Conservation (phyloP, 2,888 invertebrate species). For the Cheilosia impressa region DNA sequence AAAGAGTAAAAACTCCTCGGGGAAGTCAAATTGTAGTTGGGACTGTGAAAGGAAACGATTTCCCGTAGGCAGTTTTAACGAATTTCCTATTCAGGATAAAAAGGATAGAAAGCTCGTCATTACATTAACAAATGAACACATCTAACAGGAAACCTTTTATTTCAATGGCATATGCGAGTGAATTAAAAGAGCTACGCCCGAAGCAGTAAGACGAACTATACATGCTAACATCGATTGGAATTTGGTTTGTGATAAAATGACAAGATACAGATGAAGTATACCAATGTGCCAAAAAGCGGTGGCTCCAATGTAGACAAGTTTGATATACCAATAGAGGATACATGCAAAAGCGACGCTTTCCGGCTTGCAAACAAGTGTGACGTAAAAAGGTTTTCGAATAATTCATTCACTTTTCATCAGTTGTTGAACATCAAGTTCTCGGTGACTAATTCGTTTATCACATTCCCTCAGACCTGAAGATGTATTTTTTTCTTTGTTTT, state of each 20-base stretch:
- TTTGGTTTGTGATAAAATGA: slow-evolving; percentile 10
- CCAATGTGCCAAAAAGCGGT: neutral
- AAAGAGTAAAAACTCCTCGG: slow-evolving; percentile 21
- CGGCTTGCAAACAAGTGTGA: too few species aligned
- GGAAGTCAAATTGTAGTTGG: slow-evolving; percentile 36
- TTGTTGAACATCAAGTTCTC: too few species aligned
- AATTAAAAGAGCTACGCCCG: slow-evolving; percentile 38
- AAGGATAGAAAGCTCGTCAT: slow-evolving; percentile 39
- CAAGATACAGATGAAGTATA: neutral
- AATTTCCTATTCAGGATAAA: slow-evolving; percentile 39
- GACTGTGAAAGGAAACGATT: slow-evolving; percentile 46
- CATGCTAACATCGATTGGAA: slow-evolving; percentile 39
- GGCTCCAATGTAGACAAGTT: neutral
- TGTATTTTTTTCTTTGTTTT: too few species aligned
- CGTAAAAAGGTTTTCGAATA: too few species aligned
- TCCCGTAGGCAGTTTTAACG: slow-evolving; percentile 46
- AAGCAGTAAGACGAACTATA: slow-evolving; percentile 15
- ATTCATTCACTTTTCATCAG: too few species aligned
- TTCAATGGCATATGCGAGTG: slow-evolving; percentile 37
- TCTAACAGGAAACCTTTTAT: slow-evolving; percentile 14
- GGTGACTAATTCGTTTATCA: too few species aligned
- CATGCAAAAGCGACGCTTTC: too few species aligned
- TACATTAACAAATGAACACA: slow-evolving; percentile 48
- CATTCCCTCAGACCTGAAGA: too few species aligned
- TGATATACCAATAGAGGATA: neutral